Evolutionary conservation across 2,797 vertebrate species (phyloP).

Genomic region (Bovichtus variegatus): DNA sequence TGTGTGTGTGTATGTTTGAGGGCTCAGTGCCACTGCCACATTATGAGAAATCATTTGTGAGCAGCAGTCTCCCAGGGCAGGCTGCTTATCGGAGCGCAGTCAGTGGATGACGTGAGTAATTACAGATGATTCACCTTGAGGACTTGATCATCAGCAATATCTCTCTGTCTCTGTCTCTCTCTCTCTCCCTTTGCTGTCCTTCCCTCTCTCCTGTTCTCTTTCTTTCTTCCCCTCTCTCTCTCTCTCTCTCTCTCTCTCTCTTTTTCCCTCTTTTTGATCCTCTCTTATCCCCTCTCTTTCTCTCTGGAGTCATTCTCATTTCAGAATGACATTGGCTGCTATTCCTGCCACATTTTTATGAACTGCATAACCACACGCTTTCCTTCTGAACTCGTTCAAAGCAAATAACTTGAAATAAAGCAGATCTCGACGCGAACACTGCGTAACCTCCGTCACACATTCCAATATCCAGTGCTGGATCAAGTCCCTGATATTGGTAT

Average conservation of each 20-base stretch:
- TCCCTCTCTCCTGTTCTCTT: not conserved
- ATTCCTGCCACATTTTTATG: slow-evolving; percentile 51
- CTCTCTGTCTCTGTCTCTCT: slow-evolving; percentile 50
- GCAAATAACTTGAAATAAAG: slow-evolving; percentile 58
- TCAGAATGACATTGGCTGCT: slow-evolving; percentile 53
- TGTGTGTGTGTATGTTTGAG: slow-evolving; percentile 42
- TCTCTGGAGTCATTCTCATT: slow-evolving; percentile 44
- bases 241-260: not conserved
- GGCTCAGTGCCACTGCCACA: slow-evolving; percentile 84
- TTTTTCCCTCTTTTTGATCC: slow-evolving; percentile 50
- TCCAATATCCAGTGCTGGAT: slow-evolving; percentile 43
- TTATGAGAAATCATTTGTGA: slow-evolving; percentile 97
- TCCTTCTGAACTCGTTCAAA: slow-evolving; percentile 56
- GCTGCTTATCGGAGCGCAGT: slow-evolving; percentile 92
- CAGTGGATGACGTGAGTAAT: slow-evolving; percentile 95
- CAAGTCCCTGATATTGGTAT: slow-evolving; percentile 10
- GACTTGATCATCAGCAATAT: slow-evolving; percentile 84
- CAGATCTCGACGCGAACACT: slow-evolving; percentile 45
- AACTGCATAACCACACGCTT: slow-evolving; percentile 34
- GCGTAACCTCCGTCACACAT: slow-evolving; percentile 58
- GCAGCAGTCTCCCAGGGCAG: slow-evolving; percentile 90
- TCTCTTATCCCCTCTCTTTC: slow-evolving; percentile 27
- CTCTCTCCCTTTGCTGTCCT: slow-evolving; percentile 46
- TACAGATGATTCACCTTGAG: slow-evolving; percentile 97
- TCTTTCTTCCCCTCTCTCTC: not conserved